Base-by-base conservation (phyloP, 2,113 vertebrate species). In the Takifugu bimaculatus region DNA sequence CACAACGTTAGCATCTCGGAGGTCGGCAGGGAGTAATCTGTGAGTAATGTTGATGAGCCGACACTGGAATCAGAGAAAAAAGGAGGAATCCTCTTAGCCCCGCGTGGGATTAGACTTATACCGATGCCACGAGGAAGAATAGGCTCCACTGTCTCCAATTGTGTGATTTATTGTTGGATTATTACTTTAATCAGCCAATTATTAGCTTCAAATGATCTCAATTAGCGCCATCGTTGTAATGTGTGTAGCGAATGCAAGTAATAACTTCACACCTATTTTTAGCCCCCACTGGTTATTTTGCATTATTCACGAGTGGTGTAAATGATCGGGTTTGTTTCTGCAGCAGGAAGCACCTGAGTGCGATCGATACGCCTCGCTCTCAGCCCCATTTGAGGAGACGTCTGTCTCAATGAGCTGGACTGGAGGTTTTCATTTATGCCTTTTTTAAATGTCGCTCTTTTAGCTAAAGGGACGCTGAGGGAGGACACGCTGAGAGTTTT, bases 401-500 rank as follows among this genome's bases (percentile, higher is more conserved):
- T 13, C 43, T 20, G 12, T 13, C 2, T 11, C 9, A 14, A 2
- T 14, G 43, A 6, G 11, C 9, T 14, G 43, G 43, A 3, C 43
- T 4, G 43, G 3, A 45, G 43, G 43, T 45, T 10, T 14, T 45
- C 1, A 45, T 45, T 14, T 2, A 14, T 47, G 13, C 20, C 20
- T 14, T 15, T 47, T 47, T 47, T 6, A 47, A 13, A 47, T 14
- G 15, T 47, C 15, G 9, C 47, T 26, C 61, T 45, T 28, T 0
- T 74, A 99, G 96, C 92, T 50, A 99, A 99, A 78, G 96, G 96
- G 48, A 99, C 95, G 3, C 90, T 98, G 10, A 92, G 94, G 27
- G 96, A 99, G 85, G 96, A 98, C 43, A 99, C 95, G 0, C 92
- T 99, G 85, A 88, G 95, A 55, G 86, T 96, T 54, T 98, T 99